Evolutionary conservation across 2,888 invertebrate genomes (phyloP).

Genomic region (Caenorhabditis zanzibari): DNA sequence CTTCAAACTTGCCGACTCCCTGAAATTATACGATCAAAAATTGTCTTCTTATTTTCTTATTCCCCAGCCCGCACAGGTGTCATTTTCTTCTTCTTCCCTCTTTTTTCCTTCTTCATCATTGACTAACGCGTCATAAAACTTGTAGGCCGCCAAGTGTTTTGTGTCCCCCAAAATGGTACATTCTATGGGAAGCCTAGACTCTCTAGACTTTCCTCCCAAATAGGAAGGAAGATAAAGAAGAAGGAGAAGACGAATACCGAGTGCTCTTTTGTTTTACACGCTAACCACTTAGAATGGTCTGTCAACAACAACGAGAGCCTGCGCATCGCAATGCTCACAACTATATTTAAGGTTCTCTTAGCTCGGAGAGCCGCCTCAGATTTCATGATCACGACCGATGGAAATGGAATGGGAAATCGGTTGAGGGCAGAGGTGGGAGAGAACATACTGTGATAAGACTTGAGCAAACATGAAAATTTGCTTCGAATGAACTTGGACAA

Average conservation of each 20-base stretch:
- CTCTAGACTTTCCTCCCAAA: constrained; percentile 42
- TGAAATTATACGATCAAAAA: constrained; percentile 62
- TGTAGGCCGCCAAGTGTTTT: constrained; percentile 46
- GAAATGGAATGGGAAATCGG: constrained; percentile 38
- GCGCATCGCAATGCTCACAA: constrained; percentile 58
- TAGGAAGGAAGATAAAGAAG: constrained; percentile 20
- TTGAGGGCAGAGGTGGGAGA: background rate
- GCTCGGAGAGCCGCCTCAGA: constrained; percentile 43
- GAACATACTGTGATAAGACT: constrained; percentile 61
- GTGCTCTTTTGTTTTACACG: constrained; percentile 74
- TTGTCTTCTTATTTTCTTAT: background rate
- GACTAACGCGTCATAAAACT: constrained; percentile 66
- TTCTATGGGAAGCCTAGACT: background rate
- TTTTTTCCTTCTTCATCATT: constrained; percentile 21
- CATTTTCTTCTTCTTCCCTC: constrained; percentile 13
- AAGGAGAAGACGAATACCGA: constrained; percentile 7
- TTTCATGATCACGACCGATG: constrained; percentile 62
- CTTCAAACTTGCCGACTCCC: constrained; percentile 76
- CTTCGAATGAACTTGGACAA: constrained; percentile 22
- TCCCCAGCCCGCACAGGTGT: background rate
- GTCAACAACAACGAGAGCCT: constrained; percentile 56
- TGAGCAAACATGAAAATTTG: constrained; percentile 39
- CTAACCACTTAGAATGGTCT: constrained; percentile 71
- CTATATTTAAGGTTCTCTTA: constrained; percentile 45
- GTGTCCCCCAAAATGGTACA: constrained; percentile 48